Base-by-base conservation (phyloP, 2,113 vertebrate genomes). In the Mus spicilegus region DNA sequence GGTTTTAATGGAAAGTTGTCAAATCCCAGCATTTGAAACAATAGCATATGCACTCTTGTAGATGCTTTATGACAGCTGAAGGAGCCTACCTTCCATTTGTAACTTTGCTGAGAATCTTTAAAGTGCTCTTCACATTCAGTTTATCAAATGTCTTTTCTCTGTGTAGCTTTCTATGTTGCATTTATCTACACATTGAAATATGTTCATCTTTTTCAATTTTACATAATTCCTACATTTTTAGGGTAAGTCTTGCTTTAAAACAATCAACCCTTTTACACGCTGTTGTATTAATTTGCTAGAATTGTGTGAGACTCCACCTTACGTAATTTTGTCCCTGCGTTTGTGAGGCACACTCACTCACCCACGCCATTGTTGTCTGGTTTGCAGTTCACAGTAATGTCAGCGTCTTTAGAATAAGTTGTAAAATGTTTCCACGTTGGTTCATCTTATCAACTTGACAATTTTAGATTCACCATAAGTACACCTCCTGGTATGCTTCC, bases 161-260 rank as follows among this genome's bases (percentile, higher is more conserved):
- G 65, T 54, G 39, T 65, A 36, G 4, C 67, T 61, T 85, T 87
- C 51, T 7, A 22, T 16, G 58, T 69, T 96, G 54, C 77, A 13
- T 61, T 87, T 94, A 77, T 70, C n/a, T 86, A 70, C 49, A 51
- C 87, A 73, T 58, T 82, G 54, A 94, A 87, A 70, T 72, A 30
- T 42, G 28, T 69, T n/a, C 54, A 26, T 84, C 39, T 61, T 46
- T 63, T 84, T 30, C 19, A 72, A 36, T 90, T 14, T 77, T 90
- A 70, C 87, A 84, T 90, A 28, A 72, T 84, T 20, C 12, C n/a
- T 46, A 4, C 9, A 39, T 94, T 94, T 7, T 46, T 56, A 30
- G 39, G 46, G 24, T 69, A 54, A 73, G 56, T 75, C 51, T 46
- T 65, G 61, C 8, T 67, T 36, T 36, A 46, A 33, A 49, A 20